Percentiles rank a stretch among this genome's conserved stretches.
These are phyloP conservation scores for Macrotis lagotis DNA, from an alignment of 2,113 vertebrate species.

Conservation along the genomic window DNA sequence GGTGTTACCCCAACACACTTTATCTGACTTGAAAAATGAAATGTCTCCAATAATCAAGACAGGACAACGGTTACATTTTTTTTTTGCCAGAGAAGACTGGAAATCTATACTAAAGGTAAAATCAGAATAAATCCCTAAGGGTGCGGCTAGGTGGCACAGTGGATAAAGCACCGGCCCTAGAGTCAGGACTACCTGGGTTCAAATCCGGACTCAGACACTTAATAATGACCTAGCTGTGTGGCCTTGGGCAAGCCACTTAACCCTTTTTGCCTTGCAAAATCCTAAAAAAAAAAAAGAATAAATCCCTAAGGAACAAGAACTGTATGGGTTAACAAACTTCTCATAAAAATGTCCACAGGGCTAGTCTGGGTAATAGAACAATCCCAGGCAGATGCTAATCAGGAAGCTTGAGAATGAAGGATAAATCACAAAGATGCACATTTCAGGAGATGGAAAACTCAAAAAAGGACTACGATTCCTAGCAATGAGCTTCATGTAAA, in stretches of 20 bases:
- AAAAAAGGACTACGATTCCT: constrained; percentile 31
- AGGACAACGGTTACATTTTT: not conserved
- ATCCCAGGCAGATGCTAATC: not conserved
- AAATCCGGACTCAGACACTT: too few species aligned
- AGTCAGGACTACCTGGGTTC: too few species aligned
- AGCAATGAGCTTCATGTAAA: constrained; percentile 30
- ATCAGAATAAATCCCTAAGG: constrained; percentile 40
- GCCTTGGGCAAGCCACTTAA: too few species aligned
- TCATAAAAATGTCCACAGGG: not conserved
- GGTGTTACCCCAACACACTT: constrained; percentile 8
- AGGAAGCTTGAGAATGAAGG: constrained; percentile 35
- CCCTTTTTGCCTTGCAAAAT: too few species aligned
- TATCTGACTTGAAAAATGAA: constrained; percentile 36
- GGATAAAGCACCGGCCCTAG: too few species aligned
- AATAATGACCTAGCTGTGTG: too few species aligned
- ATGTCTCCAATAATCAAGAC: not conserved
- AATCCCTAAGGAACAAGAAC: not conserved
- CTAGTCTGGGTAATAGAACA: not conserved
- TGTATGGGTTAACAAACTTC: not conserved
- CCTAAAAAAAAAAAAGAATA: too few species aligned
- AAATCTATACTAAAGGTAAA: constrained; percentile 42
- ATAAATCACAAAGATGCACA: constrained; percentile 48
- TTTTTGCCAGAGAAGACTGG: not conserved
- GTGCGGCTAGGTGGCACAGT: too few species aligned
- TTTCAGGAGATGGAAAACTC: constrained; percentile 59